Evolutionary conservation across 2,113 vertebrate species (phyloP).

Genomic region (Pollachius pollachius): DNA sequence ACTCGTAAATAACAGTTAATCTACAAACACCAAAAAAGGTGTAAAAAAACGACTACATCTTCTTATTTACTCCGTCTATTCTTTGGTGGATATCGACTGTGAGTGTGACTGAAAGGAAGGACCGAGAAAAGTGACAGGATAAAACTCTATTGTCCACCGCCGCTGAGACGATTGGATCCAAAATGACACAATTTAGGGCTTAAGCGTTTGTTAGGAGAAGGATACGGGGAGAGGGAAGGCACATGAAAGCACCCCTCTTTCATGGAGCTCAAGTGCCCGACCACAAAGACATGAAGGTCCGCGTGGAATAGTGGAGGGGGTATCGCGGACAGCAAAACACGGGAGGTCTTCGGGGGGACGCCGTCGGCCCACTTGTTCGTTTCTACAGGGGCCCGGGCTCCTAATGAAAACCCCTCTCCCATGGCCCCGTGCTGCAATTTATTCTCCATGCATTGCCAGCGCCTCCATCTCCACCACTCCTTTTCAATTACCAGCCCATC

Average conservation of each 20-base stretch:
- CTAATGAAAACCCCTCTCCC: slow-evolving; percentile 55
- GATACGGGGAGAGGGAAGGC: not conserved
- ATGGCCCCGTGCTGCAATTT: slow-evolving; percentile 2
- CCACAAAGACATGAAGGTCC: slow-evolving; percentile 28
- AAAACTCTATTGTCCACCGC: too few species aligned
- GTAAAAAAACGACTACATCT: too few species aligned
- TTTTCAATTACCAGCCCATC: slow-evolving; percentile 66
- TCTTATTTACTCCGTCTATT: too few species aligned
- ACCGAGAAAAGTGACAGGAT: not conserved
- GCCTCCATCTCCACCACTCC: slow-evolving; percentile 48
- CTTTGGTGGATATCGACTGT: too few species aligned
- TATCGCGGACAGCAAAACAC: slow-evolving; percentile 7
- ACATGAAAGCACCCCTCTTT: slow-evolving; percentile 37
- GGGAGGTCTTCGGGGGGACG: not conserved
- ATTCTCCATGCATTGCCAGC: slow-evolving; percentile 28
- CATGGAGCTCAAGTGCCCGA: slow-evolving; percentile 38
- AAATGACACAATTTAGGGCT: too few species aligned
- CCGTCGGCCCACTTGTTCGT: not conserved
- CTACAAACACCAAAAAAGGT: too few species aligned
- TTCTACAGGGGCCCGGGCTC: slow-evolving; percentile 19
- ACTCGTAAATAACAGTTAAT: too few species aligned
- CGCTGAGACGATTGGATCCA: too few species aligned
- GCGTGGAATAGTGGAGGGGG: slow-evolving; percentile 18
- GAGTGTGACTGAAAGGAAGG: not conserved
- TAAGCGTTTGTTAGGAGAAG: slow-evolving; percentile 37